A percentile compares a stretch with the other conserved stretches of the same genome.
phyloP scores from a whole-genome alignment of 2,113 vertebrate genomes.

The Microtus ochrogaster region DNA sequence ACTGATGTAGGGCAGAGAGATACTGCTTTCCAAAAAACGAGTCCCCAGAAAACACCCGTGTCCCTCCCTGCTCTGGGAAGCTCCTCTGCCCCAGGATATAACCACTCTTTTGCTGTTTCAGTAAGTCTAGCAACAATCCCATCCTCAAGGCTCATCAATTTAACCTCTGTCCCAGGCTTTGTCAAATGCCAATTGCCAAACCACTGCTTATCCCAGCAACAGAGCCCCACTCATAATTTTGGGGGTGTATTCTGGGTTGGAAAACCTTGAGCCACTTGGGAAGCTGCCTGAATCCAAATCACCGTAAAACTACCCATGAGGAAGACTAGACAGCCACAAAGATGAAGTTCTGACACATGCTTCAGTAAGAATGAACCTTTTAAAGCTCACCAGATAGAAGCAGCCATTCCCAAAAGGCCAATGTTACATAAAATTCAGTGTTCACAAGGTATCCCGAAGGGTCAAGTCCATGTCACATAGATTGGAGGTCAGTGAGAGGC shows the following conservation, averaged over 20 bases:
- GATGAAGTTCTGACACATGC: not conserved
- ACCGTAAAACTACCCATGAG: not conserved
- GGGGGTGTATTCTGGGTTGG: not conserved
- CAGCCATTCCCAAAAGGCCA: not conserved
- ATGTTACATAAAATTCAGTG: too few relatives aligned
- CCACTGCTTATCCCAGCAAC: too few relatives aligned
- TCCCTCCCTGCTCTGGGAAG: fast-evolving
- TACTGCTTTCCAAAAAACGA: fast-evolving
- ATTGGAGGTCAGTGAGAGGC: not conserved
- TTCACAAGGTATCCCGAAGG: not conserved
- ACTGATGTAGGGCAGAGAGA: fast-evolving
- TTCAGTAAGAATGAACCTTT: not conserved
- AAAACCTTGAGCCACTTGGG: not conserved
- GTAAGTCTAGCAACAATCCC: not conserved
- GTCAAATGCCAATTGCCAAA: not conserved
- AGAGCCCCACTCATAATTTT: not conserved
- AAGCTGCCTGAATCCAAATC: not conserved
- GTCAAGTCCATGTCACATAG: not conserved
- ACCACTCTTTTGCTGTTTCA: fast-evolving
- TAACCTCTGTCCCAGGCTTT: not conserved
- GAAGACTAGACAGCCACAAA: not conserved
- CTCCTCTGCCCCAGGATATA: not conserved
- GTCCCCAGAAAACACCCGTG: too few relatives aligned
- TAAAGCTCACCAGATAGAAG: not conserved
- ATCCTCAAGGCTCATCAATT: not conserved